phyloP scores from a whole-genome alignment of 2,797 vertebrate species.

The Aselliscus stoliczkanus region DNA sequence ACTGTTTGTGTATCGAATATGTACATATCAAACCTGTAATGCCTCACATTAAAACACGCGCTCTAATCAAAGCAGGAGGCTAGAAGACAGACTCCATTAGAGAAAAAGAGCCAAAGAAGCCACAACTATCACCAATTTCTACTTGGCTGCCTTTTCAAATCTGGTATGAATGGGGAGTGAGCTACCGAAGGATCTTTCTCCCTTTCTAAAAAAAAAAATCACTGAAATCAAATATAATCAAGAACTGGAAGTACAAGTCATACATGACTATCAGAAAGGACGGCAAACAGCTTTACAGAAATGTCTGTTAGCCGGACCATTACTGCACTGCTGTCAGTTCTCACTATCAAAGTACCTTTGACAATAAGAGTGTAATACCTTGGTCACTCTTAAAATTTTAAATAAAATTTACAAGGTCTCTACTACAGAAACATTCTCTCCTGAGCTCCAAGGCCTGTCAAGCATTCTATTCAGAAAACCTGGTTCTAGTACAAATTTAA shows the following conservation, averaged over 20 bases:
- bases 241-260: neutral
- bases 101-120: neutral
- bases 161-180: neutral
- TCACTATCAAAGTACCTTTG: neutral
- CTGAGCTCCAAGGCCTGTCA: neutral
- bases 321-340: neutral
- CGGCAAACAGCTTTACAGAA: neutral
- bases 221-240: neutral
- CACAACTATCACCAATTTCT: neutral
- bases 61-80: neutral
- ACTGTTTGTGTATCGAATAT: neutral
- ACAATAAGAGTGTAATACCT: neutral
- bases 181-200: neutral
- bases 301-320: neutral
- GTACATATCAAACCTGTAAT: conserved; percentile 6
- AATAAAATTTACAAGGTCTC: neutral
- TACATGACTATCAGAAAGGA: neutral
- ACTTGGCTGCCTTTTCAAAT: neutral
- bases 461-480: neutral
- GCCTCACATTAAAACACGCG: neutral
- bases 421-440: neutral
- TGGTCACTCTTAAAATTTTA: neutral
- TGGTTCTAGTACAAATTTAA: neutral
- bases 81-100: neutral
- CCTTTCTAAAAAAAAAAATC: neutral